Conservation (phyloP, 1,140 invertebrate species). For the Gerris buenoi region DNA sequence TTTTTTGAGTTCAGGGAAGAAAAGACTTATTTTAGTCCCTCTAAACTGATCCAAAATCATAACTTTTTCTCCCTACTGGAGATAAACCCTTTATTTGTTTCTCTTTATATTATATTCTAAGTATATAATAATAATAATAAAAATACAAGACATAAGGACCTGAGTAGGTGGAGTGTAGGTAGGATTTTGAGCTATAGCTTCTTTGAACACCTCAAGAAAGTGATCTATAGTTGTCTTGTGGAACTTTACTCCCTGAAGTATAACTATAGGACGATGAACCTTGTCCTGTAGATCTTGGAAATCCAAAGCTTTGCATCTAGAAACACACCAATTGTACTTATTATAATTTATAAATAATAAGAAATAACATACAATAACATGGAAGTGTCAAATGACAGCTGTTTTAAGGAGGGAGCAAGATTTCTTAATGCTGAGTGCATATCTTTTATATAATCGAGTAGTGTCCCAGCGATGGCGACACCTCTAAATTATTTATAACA, state of each 20-base stretch:
- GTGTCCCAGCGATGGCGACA: too few species aligned
- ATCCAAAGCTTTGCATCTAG: slow-evolving; percentile 55
- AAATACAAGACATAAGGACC: too few species aligned
- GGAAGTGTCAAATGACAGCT: neutral
- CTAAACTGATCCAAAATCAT: too few species aligned
- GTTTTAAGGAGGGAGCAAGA: neutral
- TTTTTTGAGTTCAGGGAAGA: too few species aligned
- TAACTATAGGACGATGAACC: slow-evolving; percentile 50
- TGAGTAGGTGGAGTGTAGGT: slow-evolving; percentile 41
- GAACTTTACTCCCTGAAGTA: slow-evolving; percentile 61
- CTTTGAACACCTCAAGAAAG: slow-evolving; percentile 68
- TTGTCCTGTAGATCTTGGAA: slow-evolving; percentile 66
- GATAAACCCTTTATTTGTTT: too few species aligned
- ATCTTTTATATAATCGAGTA: too few species aligned
- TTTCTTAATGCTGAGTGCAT: neutral
- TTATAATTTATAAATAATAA: neutral
- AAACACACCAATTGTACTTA: slow-evolving; percentile 13
- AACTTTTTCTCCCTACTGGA: too few species aligned
- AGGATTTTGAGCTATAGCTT: slow-evolving; percentile 56
- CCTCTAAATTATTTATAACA: too few species aligned
- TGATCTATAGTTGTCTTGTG: slow-evolving; percentile 63
- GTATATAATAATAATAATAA: too few species aligned
- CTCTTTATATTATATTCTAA: too few species aligned
- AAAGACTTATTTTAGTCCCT: too few species aligned
- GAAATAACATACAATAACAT: neutral